Percentiles rank a stretch among this genome's conserved stretches.
phyloP scores from a whole-genome alignment of 1,140 invertebrate species.

The Calliopsis andreniformis region DNA sequence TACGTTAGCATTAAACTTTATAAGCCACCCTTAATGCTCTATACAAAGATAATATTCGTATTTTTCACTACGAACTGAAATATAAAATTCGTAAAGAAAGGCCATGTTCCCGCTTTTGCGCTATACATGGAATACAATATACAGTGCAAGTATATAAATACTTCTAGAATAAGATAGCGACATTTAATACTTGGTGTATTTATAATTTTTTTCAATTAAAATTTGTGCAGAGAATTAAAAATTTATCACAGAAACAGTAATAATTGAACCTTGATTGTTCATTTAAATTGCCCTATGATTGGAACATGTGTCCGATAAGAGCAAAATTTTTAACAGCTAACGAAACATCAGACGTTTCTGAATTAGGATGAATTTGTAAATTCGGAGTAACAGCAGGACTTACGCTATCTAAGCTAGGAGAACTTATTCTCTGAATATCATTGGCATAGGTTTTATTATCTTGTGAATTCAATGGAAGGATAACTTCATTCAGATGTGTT shows the following conservation, averaged over 20 bases:
- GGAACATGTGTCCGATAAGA: conserved; percentile 73
- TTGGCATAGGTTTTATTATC: conserved; percentile 63
- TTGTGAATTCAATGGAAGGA: conserved; percentile 50
- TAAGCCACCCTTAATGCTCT: background rate
- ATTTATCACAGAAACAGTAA: conserved; percentile 49
- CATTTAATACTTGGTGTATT: background rate
- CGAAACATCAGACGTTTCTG: conserved; percentile 58
- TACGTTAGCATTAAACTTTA: conserved; percentile 9
- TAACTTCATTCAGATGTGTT: conserved; percentile 51
- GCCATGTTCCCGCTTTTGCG: background rate
- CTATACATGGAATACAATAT: conserved; percentile 8
- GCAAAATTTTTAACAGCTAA: conserved; percentile 64
- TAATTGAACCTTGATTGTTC: conserved; percentile 2
- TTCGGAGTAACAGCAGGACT: conserved; percentile 39
- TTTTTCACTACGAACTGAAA: background rate
- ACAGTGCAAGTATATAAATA: background rate
- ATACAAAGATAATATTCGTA: background rate
- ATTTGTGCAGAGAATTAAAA: conserved; percentile 15
- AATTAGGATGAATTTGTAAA: conserved; percentile 51
- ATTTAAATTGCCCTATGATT: conserved; percentile 46
- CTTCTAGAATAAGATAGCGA: background rate
- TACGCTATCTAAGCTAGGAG: conserved; percentile 2
- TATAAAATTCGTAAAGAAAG: background rate
- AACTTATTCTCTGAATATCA: conserved; percentile 59
- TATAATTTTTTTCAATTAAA: conserved; percentile 4